A percentile compares a stretch with the other conserved stretches of the same genome.
Conservation (phyloP, 1,140 invertebrate genomes). For the Elysia chlorotica region DNA sequence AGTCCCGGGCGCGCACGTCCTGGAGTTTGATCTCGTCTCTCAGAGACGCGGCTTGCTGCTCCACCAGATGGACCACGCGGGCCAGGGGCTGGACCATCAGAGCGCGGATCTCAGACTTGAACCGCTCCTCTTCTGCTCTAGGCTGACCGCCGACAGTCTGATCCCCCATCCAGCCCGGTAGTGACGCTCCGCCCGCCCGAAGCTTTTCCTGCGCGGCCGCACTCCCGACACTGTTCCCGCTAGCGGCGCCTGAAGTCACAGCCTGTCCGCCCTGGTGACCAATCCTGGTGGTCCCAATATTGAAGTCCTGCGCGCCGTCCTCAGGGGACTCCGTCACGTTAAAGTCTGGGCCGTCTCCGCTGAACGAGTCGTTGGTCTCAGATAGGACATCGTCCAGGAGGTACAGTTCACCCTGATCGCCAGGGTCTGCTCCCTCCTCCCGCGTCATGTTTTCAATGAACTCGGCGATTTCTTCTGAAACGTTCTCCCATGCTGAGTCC, state of each 20-base stretch:
- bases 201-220: constrained; percentile 1
- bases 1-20: background rate
- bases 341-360: background rate
- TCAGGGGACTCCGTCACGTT: background rate
- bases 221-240: background rate
- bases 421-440: background rate
- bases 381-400: background rate
- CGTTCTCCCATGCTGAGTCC: no score
- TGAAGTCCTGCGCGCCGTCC: background rate
- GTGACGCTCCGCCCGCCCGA: background rate
- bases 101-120: constrained; percentile 22
- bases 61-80: constrained; percentile 26
- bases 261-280: constrained; percentile 3
- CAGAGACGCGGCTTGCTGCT: constrained; percentile 17
- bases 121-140: constrained; percentile 21
- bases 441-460: background rate
- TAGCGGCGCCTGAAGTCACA: background rate
- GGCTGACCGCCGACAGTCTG: no score
- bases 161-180: background rate
- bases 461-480: no score
- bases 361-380: constrained; percentile 23
- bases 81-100: constrained; percentile 26
- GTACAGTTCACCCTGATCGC: background rate
- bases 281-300: background rate
- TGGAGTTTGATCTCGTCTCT: constrained; percentile 14